These are phyloP conservation scores for Hylyphantes graminicola DNA, from an alignment of 1,140 invertebrate species.

Conservation along the genomic window DNA sequence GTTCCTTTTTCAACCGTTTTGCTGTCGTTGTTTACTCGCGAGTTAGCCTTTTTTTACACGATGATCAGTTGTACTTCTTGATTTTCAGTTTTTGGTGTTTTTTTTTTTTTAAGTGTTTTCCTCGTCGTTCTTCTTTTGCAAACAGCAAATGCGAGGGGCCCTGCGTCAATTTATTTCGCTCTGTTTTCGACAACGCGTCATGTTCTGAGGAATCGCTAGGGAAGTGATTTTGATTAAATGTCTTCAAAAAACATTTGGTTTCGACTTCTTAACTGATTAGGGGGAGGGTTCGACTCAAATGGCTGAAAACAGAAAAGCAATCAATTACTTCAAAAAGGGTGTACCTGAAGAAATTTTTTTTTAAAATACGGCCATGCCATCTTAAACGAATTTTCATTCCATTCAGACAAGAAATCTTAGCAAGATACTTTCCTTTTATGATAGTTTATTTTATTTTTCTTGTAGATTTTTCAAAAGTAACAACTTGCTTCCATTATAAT, in stretches of 20 bases:
- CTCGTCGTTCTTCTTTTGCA: slow-evolving; percentile 1
- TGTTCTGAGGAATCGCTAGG: slow-evolving; percentile 1
- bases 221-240: slow-evolving; percentile 25
- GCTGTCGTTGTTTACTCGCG: slow-evolving; percentile 10
- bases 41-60: slow-evolving; percentile 17
- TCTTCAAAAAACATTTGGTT: slow-evolving; percentile 31
- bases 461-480: no score
- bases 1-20: neutral
- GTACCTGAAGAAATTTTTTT: no score
- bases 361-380: no score
- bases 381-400: no score
- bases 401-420: no score
- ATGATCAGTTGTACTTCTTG: neutral
- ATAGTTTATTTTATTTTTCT: no score
- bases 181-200: slow-evolving; percentile 4
- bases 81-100: no score
- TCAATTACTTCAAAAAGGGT: neutral
- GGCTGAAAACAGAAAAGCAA: neutral
- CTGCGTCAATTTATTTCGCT: slow-evolving; percentile 13
- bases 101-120: neutral
- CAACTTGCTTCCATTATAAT: no score
- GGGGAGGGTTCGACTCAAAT: slow-evolving; percentile 6
- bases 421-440: no score
- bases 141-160: slow-evolving; percentile 16
- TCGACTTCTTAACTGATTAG: slow-evolving; percentile 22